Conservation (phyloP, 2,888 invertebrate genomes). For the Acleris sparsana region DNA sequence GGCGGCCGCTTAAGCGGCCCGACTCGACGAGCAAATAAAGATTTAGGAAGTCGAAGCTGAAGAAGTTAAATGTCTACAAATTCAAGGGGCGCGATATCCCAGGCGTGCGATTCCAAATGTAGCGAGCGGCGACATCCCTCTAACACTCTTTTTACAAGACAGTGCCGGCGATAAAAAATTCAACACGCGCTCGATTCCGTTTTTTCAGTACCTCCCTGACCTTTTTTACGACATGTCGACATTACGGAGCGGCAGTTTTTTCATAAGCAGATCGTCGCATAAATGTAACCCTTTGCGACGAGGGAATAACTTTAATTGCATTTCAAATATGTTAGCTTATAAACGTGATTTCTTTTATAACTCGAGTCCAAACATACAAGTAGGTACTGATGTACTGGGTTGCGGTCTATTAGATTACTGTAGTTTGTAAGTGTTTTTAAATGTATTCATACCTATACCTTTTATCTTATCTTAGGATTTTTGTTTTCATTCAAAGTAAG, state of each 20-base stretch:
- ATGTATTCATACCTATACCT: too few species aligned
- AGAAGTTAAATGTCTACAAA: conserved; percentile 66
- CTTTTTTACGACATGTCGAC: conserved; percentile 58
- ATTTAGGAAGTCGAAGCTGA: conserved; percentile 60
- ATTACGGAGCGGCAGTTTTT: conserved; percentile 47
- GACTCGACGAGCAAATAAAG: conserved; percentile 52
- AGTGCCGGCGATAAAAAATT: conserved; percentile 68
- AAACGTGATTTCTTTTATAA: conserved; percentile 51
- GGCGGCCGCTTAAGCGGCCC: conserved; percentile 14
- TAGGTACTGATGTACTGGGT: too few species aligned
- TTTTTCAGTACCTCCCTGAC: conserved; percentile 58
- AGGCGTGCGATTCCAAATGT: conserved; percentile 60
- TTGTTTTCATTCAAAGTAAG: too few species aligned
- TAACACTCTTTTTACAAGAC: conserved; percentile 62
- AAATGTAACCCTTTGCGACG: conserved; percentile 43
- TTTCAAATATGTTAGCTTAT: conserved; percentile 45
- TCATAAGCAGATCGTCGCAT: conserved; percentile 48
- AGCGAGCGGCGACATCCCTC: conserved; percentile 55
- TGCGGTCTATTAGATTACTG: too few species aligned
- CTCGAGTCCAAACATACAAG: conserved; percentile 37
- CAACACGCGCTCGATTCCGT: conserved; percentile 64
- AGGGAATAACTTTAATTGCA: conserved; percentile 53
- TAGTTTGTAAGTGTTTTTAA: too few species aligned
- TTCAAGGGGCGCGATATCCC: conserved; percentile 61
- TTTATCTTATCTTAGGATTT: too few species aligned